Conservation (phyloP, 2,797 vertebrate genomes). For the Menidia menidia region DNA sequence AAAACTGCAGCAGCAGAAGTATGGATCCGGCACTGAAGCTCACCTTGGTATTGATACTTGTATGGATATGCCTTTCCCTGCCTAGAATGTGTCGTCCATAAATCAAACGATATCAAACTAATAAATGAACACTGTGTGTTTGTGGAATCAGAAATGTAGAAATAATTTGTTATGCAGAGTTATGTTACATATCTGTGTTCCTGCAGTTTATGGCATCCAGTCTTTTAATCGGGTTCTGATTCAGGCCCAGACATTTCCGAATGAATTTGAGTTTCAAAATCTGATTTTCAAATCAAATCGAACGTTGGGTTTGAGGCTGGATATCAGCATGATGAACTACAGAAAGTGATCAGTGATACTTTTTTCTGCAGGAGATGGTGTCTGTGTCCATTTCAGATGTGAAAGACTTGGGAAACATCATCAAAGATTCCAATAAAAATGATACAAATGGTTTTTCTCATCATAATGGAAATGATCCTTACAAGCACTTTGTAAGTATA, state of each 20-base stretch:
- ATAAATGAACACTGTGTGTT: neutral
- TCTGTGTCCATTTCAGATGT: conserved; percentile 83
- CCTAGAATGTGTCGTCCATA: neutral
- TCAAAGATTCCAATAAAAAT: conserved; percentile 80
- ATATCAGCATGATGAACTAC: neutral
- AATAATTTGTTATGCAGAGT: no score
- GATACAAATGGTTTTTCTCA: conserved; percentile 63
- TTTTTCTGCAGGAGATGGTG: conserved; percentile 86
- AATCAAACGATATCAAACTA: neutral
- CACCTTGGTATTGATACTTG: no score
- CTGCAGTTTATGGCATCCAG: neutral
- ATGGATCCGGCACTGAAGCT: no score
- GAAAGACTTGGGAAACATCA: conserved; percentile 83
- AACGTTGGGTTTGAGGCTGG: no score
- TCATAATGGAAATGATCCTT: conserved; percentile 78
- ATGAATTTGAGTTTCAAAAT: neutral
- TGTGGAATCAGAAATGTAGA: no score
- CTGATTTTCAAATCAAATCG: neutral
- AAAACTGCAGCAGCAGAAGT: no score
- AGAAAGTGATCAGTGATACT: neutral
- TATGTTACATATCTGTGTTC: neutral
- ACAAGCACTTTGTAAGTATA: conserved; percentile 90
- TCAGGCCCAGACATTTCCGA: neutral
- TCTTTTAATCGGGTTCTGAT: neutral
- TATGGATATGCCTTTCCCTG: no score